Evolutionary conservation across 1,140 invertebrate species (phyloP).

Genomic region (Periplaneta americana): DNA sequence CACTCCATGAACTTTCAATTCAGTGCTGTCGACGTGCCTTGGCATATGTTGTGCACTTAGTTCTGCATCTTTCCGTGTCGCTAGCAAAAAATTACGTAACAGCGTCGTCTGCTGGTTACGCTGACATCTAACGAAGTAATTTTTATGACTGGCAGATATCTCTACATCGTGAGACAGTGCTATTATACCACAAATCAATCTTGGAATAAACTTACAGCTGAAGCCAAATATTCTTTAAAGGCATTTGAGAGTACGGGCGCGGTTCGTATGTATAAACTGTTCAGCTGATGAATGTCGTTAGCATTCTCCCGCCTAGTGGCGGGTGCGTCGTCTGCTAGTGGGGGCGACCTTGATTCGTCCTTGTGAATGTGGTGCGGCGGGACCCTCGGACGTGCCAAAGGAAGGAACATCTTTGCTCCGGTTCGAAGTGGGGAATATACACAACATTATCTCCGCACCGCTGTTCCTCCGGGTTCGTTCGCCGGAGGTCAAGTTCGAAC

Average conservation of each 20-base stretch:
- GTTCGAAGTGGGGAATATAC: background rate
- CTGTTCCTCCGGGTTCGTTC: background rate
- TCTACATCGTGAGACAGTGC: too few relatives aligned
- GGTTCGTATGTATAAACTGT: background rate
- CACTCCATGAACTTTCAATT: background rate
- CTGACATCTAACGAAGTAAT: background rate
- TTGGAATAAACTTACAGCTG: background rate
- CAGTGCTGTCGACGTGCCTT: background rate
- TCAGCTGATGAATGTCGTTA: background rate
- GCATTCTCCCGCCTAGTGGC: conserved; percentile 9
- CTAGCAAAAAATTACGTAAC: background rate
- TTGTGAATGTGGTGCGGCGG: background rate
- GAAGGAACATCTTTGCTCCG: background rate
- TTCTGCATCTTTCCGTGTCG: background rate
- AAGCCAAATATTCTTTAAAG: too few relatives aligned
- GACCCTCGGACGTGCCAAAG: background rate
- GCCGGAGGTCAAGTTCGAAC: background rate
- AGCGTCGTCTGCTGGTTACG: background rate
- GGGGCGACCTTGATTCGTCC: conserved; percentile 7
- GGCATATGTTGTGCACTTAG: background rate
- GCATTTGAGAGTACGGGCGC: background rate
- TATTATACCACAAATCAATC: background rate
- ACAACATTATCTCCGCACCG: background rate
- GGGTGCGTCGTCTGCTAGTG: conserved; percentile 1
- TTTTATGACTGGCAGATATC: background rate